phyloP scores from a whole-genome alignment of 2,113 vertebrate genomes.

The Columba livia region DNA sequence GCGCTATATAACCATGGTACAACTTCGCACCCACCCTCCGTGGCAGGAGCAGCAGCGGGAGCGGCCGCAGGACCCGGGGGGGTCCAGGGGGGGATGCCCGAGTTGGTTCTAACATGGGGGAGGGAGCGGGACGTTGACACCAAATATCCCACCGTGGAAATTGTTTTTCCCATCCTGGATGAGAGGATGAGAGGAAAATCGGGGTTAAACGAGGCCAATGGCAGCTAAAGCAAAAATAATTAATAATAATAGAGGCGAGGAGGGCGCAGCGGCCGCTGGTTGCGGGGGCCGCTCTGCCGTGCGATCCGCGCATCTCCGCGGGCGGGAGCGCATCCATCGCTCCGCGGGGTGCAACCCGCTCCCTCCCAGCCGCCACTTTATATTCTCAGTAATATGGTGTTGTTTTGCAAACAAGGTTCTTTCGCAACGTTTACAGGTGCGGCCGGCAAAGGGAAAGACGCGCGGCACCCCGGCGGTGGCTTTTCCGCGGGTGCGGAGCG shows the following conservation, averaged over 20 bases:
- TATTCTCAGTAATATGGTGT: not conserved
- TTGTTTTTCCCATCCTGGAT: not conserved
- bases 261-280: not conserved
- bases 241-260: accelerated
- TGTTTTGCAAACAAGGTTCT: not conserved
- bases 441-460: not conserved
- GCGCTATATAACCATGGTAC: constrained; percentile 30
- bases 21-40: constrained; percentile 47
- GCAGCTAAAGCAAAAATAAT: not conserved
- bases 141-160: not conserved
- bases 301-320: not conserved
- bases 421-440: accelerated
- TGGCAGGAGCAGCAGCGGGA: constrained; percentile 3
- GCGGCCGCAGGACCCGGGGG: not conserved
- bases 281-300: not conserved
- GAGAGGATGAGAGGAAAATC: constrained; percentile 6
- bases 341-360: not conserved
- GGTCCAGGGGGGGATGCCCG: not conserved
- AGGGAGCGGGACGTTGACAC: not conserved
- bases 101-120: not conserved
- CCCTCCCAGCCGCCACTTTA: not conserved
- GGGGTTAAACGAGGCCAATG: constrained; percentile 65
- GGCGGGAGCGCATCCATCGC: not conserved
- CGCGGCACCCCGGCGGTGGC: accelerated
- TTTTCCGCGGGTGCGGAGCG: not conserved